Percentiles rank a stretch among this genome's conserved stretches.
Evolutionary conservation across 2,113 vertebrate species (phyloP).

Genomic region (Ellobius talpinus): DNA sequence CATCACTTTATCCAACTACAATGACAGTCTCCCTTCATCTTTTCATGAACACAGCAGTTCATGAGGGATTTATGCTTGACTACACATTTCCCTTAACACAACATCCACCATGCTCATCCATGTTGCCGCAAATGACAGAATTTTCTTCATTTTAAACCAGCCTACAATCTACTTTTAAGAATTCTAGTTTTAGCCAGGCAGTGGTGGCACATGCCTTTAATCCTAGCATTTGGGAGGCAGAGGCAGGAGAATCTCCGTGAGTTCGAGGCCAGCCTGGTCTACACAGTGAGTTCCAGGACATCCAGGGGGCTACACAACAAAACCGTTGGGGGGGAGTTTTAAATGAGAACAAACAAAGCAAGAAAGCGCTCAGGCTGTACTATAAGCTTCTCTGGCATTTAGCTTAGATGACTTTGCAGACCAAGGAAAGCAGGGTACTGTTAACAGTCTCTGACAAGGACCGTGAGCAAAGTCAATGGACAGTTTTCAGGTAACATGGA

Average conservation of each 20-base stretch:
- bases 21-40: neutral
- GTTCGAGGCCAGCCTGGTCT: neutral
- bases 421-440: neutral
- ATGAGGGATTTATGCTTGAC: neutral
- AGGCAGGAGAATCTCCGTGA: neutral
- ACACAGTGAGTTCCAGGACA: neutral
- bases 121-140: neutral
- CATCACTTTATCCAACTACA: neutral
- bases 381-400: neutral
- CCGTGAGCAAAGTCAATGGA: neutral
- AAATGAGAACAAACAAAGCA: neutral
- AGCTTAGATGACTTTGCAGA: neutral
- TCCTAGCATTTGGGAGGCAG: neutral
- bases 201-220: neutral
- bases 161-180: too few relatives aligned
- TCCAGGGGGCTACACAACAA: neutral
- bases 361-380: neutral
- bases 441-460: neutral
- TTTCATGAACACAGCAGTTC: neutral
- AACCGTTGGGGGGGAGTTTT: neutral
- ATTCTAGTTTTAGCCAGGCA: neutral
- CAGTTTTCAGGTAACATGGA: neutral
- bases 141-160: neutral
- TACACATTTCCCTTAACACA: neutral
- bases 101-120: neutral